These are phyloP conservation scores for Mechanitis mazaeus DNA, from an alignment of 2,888 invertebrate species.

Conservation along the genomic window DNA sequence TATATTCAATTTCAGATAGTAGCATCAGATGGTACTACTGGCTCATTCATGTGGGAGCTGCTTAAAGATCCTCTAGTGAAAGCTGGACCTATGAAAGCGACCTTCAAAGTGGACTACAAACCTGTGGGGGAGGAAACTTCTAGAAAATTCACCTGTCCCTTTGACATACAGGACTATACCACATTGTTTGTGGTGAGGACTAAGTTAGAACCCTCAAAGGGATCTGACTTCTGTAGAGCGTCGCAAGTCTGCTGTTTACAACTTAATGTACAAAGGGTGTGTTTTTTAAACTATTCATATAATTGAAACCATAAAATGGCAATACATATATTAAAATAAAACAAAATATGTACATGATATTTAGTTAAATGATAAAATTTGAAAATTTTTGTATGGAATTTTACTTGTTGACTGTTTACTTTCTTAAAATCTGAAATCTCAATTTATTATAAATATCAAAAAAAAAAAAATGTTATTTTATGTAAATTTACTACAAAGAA, in stretches of 20 bases:
- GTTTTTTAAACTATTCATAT: background rate
- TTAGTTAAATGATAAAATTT: no score
- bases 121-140: constrained; percentile 49
- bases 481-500: background rate
- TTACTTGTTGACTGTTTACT: no score
- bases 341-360: no score
- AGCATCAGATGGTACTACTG: constrained; percentile 84
- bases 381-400: no score
- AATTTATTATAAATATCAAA: no score
- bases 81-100: constrained; percentile 71
- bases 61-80: constrained; percentile 79
- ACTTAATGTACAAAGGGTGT: constrained; percentile 81
- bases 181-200: constrained; percentile 90
- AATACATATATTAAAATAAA: no score
- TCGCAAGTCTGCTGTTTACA: constrained; percentile 91
- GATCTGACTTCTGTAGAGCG: constrained; percentile 90
- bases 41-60: constrained; percentile 91
- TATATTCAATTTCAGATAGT: constrained; percentile 60
- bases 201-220: constrained; percentile 85
- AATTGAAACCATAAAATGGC: background rate
- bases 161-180: constrained; percentile 88
- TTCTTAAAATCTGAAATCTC: no score
- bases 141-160: constrained; percentile 80
- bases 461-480: no score
- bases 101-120: constrained; percentile 58